phyloP scores from a whole-genome alignment of 2,888 invertebrate genomes.

The Aporophyla nigra region DNA sequence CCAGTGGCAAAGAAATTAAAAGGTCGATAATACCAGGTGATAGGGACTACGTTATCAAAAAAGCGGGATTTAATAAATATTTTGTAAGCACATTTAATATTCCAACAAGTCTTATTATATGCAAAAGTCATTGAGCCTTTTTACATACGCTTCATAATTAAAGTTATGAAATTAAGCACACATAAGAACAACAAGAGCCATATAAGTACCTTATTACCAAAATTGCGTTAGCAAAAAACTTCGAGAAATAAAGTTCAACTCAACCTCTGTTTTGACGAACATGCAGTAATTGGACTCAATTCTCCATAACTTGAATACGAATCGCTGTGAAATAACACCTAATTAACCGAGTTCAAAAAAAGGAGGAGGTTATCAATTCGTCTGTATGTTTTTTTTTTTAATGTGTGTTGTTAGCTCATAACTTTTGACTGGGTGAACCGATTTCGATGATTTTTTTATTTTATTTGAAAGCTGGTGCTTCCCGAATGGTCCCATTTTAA shows the following conservation, averaged over 20 bases:
- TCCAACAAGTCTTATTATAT: neutral
- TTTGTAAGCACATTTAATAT: neutral
- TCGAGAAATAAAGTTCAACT: neutral
- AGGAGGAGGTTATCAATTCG: no score
- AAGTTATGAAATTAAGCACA: neutral
- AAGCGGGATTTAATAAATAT: neutral
- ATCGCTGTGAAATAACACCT: conserved; percentile 37
- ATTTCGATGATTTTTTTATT: no score
- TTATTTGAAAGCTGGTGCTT: no score
- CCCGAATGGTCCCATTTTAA: no score
- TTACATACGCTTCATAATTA: neutral
- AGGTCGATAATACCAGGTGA: no score
- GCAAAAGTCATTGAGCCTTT: neutral
- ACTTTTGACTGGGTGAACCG: no score
- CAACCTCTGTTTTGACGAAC: conserved; percentile 16
- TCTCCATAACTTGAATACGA: conserved; percentile 41
- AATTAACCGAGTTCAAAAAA: no score
- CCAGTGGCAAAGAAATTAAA: neutral
- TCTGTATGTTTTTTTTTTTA: no score
- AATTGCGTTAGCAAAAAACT: neutral
- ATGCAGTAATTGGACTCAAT: conserved; percentile 17
- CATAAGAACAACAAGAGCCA: neutral
- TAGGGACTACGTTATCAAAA: no score
- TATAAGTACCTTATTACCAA: neutral
- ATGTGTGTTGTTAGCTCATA: no score